These are phyloP conservation scores for Galagoides demidoff DNA, from an alignment of 2,797 vertebrate species.

Conservation along the genomic window DNA sequence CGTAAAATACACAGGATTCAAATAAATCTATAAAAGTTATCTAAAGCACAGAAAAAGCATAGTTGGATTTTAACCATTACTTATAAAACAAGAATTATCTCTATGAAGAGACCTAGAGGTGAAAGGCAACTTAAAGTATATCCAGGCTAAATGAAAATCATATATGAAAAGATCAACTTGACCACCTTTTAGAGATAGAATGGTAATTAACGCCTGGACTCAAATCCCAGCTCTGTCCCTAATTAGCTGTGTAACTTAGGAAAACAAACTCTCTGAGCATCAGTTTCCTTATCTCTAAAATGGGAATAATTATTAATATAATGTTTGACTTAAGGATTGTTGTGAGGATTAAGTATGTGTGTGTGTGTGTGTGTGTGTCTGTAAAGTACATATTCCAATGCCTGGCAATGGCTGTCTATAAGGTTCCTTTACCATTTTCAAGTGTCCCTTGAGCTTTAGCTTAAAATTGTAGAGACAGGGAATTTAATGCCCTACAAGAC, in stretches of 20 bases:
- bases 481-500: not conserved
- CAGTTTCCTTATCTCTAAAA: not conserved
- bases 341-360: not conserved
- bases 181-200: not conserved
- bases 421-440: not conserved
- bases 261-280: not conserved
- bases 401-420: not conserved
- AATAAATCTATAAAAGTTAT: not conserved
- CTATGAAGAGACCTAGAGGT: not conserved
- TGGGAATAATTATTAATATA: not conserved
- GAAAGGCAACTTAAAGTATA: not conserved
- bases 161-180: not conserved
- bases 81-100: not conserved
- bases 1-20: conserved; percentile 26
- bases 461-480: not conserved
- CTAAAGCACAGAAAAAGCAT: not conserved
- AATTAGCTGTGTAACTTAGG: not conserved
- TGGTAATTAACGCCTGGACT: not conserved
- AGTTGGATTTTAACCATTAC: not conserved
- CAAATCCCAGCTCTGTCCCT: not conserved
- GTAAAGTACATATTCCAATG: not conserved
- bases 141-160: not conserved
- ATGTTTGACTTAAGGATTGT: not conserved
- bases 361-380: no score
- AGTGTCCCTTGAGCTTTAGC: not conserved